Base-by-base conservation (phyloP, 2,888 invertebrate genomes). In the Tachina fera region DNA sequence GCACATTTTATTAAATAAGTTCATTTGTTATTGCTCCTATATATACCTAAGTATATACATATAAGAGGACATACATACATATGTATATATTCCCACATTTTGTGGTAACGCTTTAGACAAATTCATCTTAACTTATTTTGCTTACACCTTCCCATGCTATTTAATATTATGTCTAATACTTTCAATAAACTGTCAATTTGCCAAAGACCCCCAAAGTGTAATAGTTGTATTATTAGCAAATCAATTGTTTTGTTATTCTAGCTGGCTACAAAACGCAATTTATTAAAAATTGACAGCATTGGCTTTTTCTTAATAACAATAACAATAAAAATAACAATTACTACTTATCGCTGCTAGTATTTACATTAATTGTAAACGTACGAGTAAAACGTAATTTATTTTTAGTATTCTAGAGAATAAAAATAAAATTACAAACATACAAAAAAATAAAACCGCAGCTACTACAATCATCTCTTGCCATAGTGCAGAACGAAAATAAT, bases 181-280 rank as follows among this genome's bases (percentile, higher is more conserved):
- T 45, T 70, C 61, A 78, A 65, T 49, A 53, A 79, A 71, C 67
- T 83, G 86, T 67, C 82, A 83, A 22, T 77, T 85, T 83, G 79
- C 83, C 79, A 86, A 79, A 86, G 86, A 79, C 82, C 83, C 39
- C 86, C 82, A 83, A 61, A 79, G 83, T 65, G 58, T 71, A 63
- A 79, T 71, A 71, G 47, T 71, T 67, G 22, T 71, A 75, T 76
- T 11, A 79, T 45, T 67, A 65, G n/a, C 5, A 60, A 60, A 58
- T 74, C 47, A 67, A 51, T 74, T 47, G 10, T 65, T 22, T 67
- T 80, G 65, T 56, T 58, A 67, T 80, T 67, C 65, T 58, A 65
- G 67, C 47, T 49, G 65, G 65, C 53, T 47, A 19, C 51, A 67
- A 80, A 80, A 22, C 56, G 39, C 65, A 39, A 80, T 67, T 65